Percentiles rank a stretch among this genome's conserved stretches.
phyloP scores from a whole-genome alignment of 2,113 vertebrate genomes.

The Forbesichthys agassizii region DNA sequence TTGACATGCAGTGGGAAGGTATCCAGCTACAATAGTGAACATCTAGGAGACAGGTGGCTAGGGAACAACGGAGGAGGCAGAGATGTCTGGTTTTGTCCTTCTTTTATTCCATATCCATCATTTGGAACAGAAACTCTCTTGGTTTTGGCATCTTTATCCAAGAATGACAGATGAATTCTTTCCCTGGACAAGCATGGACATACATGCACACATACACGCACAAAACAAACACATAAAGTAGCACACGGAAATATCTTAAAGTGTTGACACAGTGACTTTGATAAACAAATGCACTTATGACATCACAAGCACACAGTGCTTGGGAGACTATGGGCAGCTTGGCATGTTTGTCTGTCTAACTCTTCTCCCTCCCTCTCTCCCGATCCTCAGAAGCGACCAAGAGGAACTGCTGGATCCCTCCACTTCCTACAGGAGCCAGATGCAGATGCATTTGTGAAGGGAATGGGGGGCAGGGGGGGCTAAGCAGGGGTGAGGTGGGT shows the following conservation, averaged over 20 bases:
- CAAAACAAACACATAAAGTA: constrained; percentile 32
- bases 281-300: constrained; percentile 61
- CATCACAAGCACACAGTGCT: constrained; percentile 21
- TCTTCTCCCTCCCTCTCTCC: constrained; percentile 59
- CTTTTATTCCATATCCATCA: constrained; percentile 32
- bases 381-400: constrained; percentile 44
- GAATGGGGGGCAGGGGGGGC: constrained; percentile 5
- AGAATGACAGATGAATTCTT: constrained; percentile 70
- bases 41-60: constrained; percentile 60
- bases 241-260: constrained; percentile 52
- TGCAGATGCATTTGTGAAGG: constrained; percentile 37
- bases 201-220: constrained; percentile 20
- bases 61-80: constrained; percentile 56
- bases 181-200: constrained; percentile 55
- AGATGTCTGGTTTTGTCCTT: constrained; percentile 51
- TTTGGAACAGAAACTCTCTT: constrained; percentile 59
- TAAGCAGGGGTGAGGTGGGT: constrained; percentile 44
- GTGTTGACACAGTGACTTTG: constrained; percentile 49
- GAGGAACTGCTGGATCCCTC: constrained; percentile 31
- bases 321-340: constrained; percentile 66
- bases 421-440: constrained; percentile 46
- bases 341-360: constrained; percentile 68
- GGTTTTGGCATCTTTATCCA: constrained; percentile 70
- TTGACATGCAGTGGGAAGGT: constrained; percentile 31
- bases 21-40: constrained; percentile 50